Evolutionary conservation across 2,797 vertebrate species (phyloP).

Genomic region (Enteromius viviparus): DNA sequence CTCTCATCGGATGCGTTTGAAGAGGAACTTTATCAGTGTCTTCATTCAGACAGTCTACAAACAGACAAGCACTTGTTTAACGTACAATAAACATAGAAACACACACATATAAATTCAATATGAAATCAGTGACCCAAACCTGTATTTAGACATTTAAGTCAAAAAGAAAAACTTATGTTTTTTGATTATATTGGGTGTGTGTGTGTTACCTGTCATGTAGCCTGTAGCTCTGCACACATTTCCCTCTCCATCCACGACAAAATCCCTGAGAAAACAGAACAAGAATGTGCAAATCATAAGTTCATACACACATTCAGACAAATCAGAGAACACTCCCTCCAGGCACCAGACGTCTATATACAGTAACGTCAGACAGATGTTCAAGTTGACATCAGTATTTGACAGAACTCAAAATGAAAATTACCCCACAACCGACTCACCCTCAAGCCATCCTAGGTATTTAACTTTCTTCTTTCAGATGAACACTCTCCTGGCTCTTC

Average conservation of each 20-base stretch:
- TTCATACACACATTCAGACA: neutral
- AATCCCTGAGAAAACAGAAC: constrained; percentile 59
- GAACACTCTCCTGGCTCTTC: no score
- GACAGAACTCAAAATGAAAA: no score
- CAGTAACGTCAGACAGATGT: no score
- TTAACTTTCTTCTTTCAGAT: no score
- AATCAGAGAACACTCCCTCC: neutral
- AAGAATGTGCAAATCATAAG: neutral
- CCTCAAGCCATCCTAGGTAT: no score
- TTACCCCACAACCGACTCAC: no score
- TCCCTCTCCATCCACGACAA: constrained; percentile 64
- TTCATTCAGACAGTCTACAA: constrained; percentile 77
- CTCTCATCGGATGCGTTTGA: constrained; percentile 88
- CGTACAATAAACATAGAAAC: neutral
- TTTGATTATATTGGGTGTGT: no score
- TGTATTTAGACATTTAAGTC: neutral
- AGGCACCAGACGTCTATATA: no score
- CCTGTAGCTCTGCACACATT: constrained; percentile 68
- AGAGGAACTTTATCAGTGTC: constrained; percentile 79
- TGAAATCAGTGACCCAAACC: neutral
- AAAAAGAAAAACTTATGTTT: no score
- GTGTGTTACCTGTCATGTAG: constrained; percentile 76
- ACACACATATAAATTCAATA: neutral
- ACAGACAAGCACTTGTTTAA: constrained; percentile 32
- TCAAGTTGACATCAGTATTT: no score